Evolutionary conservation across 2,113 vertebrate species (phyloP), one percentile per base, ranked within the genome.

Genomic region (Chunga burmeisteri): DNA sequence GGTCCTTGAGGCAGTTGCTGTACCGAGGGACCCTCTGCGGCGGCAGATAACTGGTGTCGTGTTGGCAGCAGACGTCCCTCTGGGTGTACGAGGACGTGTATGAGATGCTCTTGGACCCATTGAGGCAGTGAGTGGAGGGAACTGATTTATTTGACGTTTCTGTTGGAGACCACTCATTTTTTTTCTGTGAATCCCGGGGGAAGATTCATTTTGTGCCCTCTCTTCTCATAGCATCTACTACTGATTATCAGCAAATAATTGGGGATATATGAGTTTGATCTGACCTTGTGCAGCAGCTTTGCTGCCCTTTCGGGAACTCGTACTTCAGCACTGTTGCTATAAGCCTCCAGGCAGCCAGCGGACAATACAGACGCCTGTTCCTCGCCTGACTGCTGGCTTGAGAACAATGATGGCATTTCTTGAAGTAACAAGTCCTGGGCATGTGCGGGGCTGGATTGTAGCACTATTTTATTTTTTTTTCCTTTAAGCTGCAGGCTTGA

Each of bases 321-420:
- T 34, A 34, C 72, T 92, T 80, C 44, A 72, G 92, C 3, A 3
- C 36, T 44, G 53, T 92, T 92, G 62, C 85, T 83, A 0, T 46
- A 22, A 87, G 68, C 72, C 52, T 71, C 49, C 47, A 55, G 86
- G 95, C 95, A 95, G 88, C 19, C 55, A 27, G 62, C 49, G 86
- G 94, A 92, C 94, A 96, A 86, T 56, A 32, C 52, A 90, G 90
- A 26, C 0, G 52, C 71, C 91, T 96, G 72, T 97, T 96, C 91
- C 29, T 93, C 0, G 2, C 82, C n/a, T 0, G 1, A 16, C 68
- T 66, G 88, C 66, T 50, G 75, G 23, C 23, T 52, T 50, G 72
- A 79, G 91, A 94, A 92, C 92, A 86, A 83, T 72, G 72, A 75
- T 95, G 91, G 77, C 62, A 87, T 93, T 92, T 96, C 86, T 81